A percentile compares a stretch with the other conserved stretches of the same genome.
Conservation (phyloP, 2,888 invertebrate genomes). For the Tipula helvola region DNA sequence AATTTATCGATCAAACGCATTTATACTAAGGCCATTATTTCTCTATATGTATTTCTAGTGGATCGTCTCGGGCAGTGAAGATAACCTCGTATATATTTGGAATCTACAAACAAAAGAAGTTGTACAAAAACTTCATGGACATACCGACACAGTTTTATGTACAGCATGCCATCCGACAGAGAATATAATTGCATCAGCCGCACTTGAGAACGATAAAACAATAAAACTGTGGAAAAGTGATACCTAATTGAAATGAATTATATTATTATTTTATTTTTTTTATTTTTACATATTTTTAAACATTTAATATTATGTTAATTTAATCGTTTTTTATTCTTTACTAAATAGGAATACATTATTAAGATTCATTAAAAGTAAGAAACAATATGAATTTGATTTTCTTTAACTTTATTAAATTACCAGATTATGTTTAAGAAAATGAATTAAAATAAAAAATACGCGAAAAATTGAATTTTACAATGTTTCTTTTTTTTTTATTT, state of each 20-base stretch:
- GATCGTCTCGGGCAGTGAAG: conserved; percentile 99
- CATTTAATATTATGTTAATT: neutral
- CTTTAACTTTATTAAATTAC: neutral
- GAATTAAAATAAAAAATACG: neutral
- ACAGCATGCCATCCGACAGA: conserved; percentile 99
- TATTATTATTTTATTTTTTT: neutral
- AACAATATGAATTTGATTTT: neutral
- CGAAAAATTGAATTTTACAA: neutral
- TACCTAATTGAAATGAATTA: conserved; percentile 42
- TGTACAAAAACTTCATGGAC: conserved; percentile 93
- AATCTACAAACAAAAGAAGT: conserved; percentile 99
- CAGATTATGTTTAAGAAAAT: neutral
- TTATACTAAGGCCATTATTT: neutral
- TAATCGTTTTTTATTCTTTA: neutral
- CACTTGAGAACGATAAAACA: conserved; percentile 96
- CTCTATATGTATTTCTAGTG: conserved; percentile 49
- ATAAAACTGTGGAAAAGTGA: conserved; percentile 99
- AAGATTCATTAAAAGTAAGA: neutral
- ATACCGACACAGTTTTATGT: conserved; percentile 90
- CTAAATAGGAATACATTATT: neutral
- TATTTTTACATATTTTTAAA: neutral
- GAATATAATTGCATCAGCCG: conserved; percentile 98
- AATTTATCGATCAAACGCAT: neutral
- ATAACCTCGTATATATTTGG: conserved; percentile 98
- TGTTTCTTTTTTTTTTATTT: neutral